Evolutionary conservation across 2,888 invertebrate genomes (phyloP), one percentile per base, ranked within the genome.

Genomic region (Tridacna crocea): DNA sequence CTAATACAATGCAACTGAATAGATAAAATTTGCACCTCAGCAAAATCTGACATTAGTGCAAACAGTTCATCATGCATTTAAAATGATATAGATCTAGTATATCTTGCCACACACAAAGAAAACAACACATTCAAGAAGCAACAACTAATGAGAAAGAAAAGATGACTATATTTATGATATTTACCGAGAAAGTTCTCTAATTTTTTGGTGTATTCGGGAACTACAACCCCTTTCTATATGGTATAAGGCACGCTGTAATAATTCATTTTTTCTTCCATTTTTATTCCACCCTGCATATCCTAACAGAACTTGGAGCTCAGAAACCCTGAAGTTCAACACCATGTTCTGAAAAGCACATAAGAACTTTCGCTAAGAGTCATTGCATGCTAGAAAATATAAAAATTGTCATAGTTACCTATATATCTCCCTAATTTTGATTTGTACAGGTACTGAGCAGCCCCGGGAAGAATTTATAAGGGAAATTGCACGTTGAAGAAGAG

Each of bases 281-380:
- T 97, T 97, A 93, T 97, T 97, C 94, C 96, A 96, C 89, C 97
- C 97, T 90, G 97, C 96, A 95, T 96, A 97, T 92, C 96, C 96
- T 93, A 97, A 95, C 93, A 98, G 95, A 95, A 96, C 96, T 95
- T 97, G 97, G 93, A 98, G 96, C 95, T 97, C 97, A 94, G 97
- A 96, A 91, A 97, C 97, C 92, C 97, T 96, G 95, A 97, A 97
- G 93, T 96, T 96, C 95, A 96, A 93, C 73, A 96, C 94, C 96
- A 96, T 96, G 88, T 93, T 92, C 94, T 95, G 91, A 73, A 92
- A 91, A 73, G 79, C 68, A 68, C 46, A 78, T 79, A 84, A 88
- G 76, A 79, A 75, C 55, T 55, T 72, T 60, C 73, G 27, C 73
- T 73, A 58, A 36, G 36, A 60, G 58, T 73, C 27, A 58, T 58